Base-by-base conservation (phyloP, 1,140 invertebrate species). In the Halotydeus destructor region DNA sequence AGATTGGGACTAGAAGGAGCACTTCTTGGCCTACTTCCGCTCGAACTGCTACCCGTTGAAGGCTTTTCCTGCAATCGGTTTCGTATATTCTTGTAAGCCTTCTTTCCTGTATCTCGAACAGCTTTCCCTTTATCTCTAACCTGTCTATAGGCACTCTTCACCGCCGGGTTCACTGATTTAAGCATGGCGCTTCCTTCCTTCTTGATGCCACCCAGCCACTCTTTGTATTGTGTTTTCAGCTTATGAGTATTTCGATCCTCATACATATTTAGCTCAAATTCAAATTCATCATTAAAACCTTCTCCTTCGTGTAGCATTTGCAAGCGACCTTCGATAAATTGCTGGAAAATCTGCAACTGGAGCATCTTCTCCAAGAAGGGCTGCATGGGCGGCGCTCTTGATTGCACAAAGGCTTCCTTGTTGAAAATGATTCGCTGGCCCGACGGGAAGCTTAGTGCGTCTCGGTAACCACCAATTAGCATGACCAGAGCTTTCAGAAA, bases 301-400 rank as follows among this genome's bases (percentile, higher is more conserved):
- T 46, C 63, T 2, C 84, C 85, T 21, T 75, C 72, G 61, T 88
- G 88, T 26, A 91, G 66, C 64, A 86, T 74, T 47, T 83, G 75
- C 48, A 93, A 61, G 53, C 86, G 66, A 60, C 86, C 83, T 55
- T 88, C 83, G 50, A 91, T 84, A 62, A 94, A 94, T 76, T 89
- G 83, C 55, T 82, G 78, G 63, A 94, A 94, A 52, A 91, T 89
- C 64, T 94, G 86, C 12, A 89, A 66, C 44, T 86, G 72, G 35
- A 91, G 64, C 73, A 94, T 85, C 63, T 84, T 79, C 51, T 72
- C 67, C 21, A 91, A 64, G 63, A 89, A 89, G 2, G 80, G 75
- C 55, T 85, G 80, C 67, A 88, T 74, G 5, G 74, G 69, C 41
- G 72, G 60, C 23, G 78, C 72, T 43, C 83, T 67, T 26, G 76